These are phyloP conservation scores for Crotalus viridis DNA, from an alignment of 2,113 vertebrate genomes.

Conservation along the genomic window DNA sequence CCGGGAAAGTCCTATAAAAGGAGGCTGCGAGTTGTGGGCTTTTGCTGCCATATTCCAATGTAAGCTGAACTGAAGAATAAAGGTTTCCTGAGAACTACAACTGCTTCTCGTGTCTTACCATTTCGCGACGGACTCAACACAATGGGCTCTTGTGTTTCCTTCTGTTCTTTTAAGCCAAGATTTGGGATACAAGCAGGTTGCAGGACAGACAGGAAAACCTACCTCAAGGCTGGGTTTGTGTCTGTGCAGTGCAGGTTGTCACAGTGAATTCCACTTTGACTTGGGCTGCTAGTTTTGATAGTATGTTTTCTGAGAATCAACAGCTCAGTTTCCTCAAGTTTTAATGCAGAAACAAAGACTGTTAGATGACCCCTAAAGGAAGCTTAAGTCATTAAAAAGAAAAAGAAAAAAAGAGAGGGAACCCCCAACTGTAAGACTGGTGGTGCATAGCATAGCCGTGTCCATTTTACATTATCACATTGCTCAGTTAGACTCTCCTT, in stretches of 20 bases:
- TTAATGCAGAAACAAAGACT: not conserved
- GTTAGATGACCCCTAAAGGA: not conserved
- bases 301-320: not conserved
- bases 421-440: not conserved
- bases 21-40: too few species aligned
- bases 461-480: not conserved
- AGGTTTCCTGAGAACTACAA: too few species aligned
- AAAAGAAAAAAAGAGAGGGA: not conserved
- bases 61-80: too few species aligned
- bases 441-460: not conserved
- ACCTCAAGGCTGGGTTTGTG: not conserved
- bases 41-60: too few species aligned
- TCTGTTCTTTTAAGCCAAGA: not conserved
- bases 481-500: not conserved
- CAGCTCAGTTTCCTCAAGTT: not conserved
- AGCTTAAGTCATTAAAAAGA: not conserved
- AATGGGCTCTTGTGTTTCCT: conserved; percentile 5
- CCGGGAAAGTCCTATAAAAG: too few species aligned
- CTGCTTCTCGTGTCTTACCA: too few species aligned
- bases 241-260: not conserved
- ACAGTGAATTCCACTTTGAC: not conserved
- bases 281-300: not conserved
- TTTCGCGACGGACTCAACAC: too few species aligned
- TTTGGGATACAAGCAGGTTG: not conserved
- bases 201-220: rapidly evolving